Evolutionary conservation across 37 sponge, comb jelly and placozoan species (phyloP), one percentile per base, ranked within the genome.

Genomic region (Mnemiopsis leidyi): DNA sequence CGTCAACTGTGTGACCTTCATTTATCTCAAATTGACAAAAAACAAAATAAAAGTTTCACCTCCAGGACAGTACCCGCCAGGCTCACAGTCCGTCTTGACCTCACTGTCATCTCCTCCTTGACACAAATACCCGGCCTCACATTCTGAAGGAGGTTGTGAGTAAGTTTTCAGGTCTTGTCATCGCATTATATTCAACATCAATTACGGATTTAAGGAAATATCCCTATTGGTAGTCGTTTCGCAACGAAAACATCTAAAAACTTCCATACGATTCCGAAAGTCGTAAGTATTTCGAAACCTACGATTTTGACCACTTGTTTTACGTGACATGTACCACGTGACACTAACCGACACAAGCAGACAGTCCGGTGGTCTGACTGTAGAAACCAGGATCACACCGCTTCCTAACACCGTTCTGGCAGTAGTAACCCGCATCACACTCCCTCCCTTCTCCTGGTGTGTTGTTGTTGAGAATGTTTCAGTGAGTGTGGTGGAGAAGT

Each of bases 371-470:
- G 23, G 90, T 85, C 38, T 85, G 21, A 23, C 90, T 85, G 26
- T 85, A 85, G 90, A 26, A 85, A 16, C 90, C 90, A 16, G 39
- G 90, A 0, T 85, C 67, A 24, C 90, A 85, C 61, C 31, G 38
- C 23, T 36, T 3, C 23, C 67, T 18, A 20, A 29, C 29, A 24
- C 90, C 90, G 1, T 38, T 25, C 67, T 85, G 2, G 26, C 90
- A 85, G 67, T 38, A 85, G 35, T 39, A 85, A 1, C 90, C 90
- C 2, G 90, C 90, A 39, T 85, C 90, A 85, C 90, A 85, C 23
- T 40, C 67, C 67, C 90, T 85, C 9, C 90, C 90, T 26, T 85
- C 90, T 23, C 90, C 90, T 85, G 90, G 3, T 48, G 13, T 48
- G 13, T 48, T 48, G 13, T 48, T 48, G 13, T 48, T 48, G 13